Percentiles rank a stretch among this genome's conserved stretches.
Evolutionary conservation across 2,113 vertebrate genomes (phyloP).

Genomic region (Sterrhoptilus dennistouni): DNA sequence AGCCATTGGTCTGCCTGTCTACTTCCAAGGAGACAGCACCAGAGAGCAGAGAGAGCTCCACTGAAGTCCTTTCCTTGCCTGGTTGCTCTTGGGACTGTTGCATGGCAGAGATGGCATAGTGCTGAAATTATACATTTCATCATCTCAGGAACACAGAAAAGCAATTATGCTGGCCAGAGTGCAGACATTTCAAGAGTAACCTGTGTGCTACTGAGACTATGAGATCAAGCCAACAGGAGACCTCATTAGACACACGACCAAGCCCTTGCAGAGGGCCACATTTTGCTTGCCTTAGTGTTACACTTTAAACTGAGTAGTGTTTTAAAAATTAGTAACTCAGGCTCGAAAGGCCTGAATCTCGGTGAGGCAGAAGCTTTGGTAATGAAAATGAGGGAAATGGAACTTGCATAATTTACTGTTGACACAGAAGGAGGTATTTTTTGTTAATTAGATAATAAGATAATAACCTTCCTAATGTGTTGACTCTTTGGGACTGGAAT

Average conservation of each 20-base stretch:
- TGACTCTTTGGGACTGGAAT: not conserved
- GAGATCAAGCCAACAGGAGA: not conserved
- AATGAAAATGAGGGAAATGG: not conserved
- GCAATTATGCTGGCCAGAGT: not conserved
- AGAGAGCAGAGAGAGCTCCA: not conserved
- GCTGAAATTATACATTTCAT: not conserved
- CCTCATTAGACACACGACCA: not conserved
- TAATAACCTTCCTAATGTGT: not conserved
- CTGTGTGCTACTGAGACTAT: not conserved
- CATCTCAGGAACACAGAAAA: not conserved
- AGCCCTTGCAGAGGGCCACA: not conserved
- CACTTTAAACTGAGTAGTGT: not conserved
- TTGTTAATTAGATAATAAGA: slow-evolving; percentile 13
- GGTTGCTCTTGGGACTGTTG: not conserved
- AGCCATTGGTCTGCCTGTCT: not conserved
- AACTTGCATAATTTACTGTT: not conserved
- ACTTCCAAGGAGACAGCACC: not conserved
- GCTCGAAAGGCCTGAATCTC: not conserved
- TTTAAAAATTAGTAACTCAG: not conserved
- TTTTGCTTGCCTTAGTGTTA: not conserved
- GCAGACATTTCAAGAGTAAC: not conserved
- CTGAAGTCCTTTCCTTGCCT: not conserved
- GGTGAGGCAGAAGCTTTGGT: not conserved
- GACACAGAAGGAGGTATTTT: not conserved
- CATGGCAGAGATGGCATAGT: not conserved